phyloP scores from a whole-genome alignment of 2,113 vertebrate genomes.

The Xenus cinereus region DNA sequence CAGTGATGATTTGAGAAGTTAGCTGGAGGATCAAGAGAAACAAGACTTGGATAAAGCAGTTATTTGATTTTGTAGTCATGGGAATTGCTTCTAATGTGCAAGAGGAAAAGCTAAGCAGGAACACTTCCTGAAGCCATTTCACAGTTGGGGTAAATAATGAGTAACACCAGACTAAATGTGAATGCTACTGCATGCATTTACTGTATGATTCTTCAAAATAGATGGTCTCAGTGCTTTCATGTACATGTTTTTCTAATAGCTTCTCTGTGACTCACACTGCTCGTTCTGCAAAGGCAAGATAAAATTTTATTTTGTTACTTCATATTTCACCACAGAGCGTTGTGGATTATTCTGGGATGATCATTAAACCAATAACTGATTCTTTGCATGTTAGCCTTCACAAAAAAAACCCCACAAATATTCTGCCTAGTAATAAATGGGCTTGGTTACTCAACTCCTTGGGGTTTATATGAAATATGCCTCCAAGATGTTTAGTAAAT shows the following conservation, averaged over 20 bases:
- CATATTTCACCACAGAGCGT: accelerated
- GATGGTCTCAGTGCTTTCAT: background rate
- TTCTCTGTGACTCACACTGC: background rate
- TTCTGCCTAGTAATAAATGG: background rate
- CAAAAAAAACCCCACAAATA: background rate
- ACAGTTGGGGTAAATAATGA: background rate
- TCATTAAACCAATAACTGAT: background rate
- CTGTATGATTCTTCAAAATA: background rate
- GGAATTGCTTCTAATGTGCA: background rate
- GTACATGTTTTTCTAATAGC: background rate
- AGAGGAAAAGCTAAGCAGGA: background rate
- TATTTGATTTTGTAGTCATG: background rate
- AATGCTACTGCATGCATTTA: background rate
- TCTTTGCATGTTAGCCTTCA: background rate
- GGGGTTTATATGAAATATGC: background rate
- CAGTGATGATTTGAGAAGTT: background rate
- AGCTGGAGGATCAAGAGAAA: background rate
- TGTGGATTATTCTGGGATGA: background rate
- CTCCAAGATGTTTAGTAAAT: background rate
- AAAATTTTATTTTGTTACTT: background rate
- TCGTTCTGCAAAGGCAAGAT: background rate
- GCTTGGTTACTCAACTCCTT: background rate
- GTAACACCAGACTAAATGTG: background rate
- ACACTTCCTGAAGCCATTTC: background rate
- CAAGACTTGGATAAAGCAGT: background rate